A percentile compares a stretch with the other conserved stretches of the same genome.
These are phyloP conservation scores for Oophaga pumilio DNA, from an alignment of 2,113 vertebrate species.

Conservation along the genomic window DNA sequence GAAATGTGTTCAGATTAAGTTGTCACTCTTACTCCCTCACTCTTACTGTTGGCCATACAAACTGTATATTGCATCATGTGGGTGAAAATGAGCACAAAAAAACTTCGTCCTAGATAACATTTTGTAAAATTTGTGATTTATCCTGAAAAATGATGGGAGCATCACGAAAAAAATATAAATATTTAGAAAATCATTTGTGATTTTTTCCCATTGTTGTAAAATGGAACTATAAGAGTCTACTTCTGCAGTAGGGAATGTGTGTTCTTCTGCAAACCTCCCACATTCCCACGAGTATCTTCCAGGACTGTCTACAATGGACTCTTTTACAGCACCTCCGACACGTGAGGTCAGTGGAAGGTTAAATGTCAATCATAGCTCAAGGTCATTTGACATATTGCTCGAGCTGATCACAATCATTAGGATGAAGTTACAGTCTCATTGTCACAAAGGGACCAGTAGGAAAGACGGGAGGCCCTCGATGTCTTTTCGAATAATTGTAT, in stretches of 20 bases:
- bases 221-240: background rate
- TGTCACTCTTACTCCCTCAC: too few relatives aligned
- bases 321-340: constrained; percentile 15
- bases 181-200: background rate
- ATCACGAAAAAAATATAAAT: background rate
- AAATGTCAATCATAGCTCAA: constrained; percentile 37
- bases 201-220: background rate
- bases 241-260: background rate
- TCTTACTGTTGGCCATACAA: too few relatives aligned
- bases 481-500: constrained; percentile 46
- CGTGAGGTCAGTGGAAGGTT: constrained; percentile 25
- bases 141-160: background rate
- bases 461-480: background rate
- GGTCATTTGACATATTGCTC: constrained; percentile 23
- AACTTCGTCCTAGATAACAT: background rate
- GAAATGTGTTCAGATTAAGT: too few relatives aligned
- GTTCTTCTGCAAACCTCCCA: background rate
- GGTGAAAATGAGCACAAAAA: background rate
- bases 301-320: constrained; percentile 7
- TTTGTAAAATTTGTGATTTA: background rate
- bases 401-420: constrained; percentile 48
- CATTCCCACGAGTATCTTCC: constrained; percentile 37
- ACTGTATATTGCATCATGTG: too few relatives aligned
- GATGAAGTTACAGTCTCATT: constrained; percentile 17
- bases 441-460: constrained; percentile 1